Evolutionary conservation across 2,113 vertebrate genomes (phyloP).

Genomic region (Mesitornis unicolor): DNA sequence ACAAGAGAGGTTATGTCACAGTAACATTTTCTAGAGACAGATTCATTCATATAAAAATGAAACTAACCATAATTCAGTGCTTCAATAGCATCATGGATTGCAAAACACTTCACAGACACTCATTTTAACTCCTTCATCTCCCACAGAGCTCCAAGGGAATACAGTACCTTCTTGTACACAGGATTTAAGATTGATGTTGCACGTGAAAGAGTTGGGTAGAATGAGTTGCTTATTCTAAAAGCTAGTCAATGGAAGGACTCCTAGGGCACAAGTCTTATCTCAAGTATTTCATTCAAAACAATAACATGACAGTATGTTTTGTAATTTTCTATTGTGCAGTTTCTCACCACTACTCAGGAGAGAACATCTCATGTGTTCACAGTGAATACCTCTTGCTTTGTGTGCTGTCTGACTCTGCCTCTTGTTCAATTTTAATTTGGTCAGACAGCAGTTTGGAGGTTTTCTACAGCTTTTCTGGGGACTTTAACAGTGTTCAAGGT

Average conservation of each 20-base stretch:
- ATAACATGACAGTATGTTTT: background rate
- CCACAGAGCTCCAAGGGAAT: background rate
- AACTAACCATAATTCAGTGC: background rate
- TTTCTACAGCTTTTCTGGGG: background rate
- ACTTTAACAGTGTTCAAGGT: background rate
- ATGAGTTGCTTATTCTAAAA: background rate
- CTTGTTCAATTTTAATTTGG: background rate
- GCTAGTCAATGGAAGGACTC: background rate
- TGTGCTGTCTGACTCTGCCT: background rate
- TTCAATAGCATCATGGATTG: background rate
- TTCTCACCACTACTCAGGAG: background rate
- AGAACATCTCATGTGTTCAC: background rate
- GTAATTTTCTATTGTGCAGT: background rate
- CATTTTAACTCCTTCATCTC: background rate
- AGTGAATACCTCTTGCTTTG: background rate
- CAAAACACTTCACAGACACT: background rate
- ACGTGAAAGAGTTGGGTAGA: background rate
- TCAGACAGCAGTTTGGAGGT: background rate
- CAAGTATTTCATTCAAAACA: background rate
- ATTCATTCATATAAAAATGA: background rate
- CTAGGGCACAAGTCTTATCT: background rate
- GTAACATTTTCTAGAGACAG: background rate
- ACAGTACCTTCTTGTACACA: background rate
- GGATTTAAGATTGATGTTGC: background rate
- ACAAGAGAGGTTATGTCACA: constrained; percentile 10